These are phyloP conservation scores for Brassicogethes aeneus DNA, from an alignment of 2,888 invertebrate genomes.

Conservation along the genomic window DNA sequence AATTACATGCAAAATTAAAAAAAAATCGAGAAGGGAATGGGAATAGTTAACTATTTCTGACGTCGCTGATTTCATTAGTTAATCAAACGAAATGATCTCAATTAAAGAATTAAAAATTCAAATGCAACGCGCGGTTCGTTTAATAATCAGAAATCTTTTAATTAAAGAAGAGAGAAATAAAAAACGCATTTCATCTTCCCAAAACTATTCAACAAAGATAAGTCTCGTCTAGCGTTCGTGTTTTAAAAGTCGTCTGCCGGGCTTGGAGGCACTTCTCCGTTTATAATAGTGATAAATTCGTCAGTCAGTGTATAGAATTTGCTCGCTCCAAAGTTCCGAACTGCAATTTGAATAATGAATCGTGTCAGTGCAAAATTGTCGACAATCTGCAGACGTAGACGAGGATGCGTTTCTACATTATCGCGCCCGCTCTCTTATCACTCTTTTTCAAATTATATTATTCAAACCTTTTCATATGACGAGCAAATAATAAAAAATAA, in stretches of 20 bases:
- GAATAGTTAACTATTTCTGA: too few relatives aligned
- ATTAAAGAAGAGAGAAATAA: not conserved
- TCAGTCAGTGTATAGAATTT: not conserved
- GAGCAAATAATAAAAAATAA: too few relatives aligned
- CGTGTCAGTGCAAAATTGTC: not conserved
- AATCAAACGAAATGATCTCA: too few relatives aligned
- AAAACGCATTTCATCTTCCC: not conserved
- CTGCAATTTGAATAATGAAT: not conserved
- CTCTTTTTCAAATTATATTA: too few relatives aligned
- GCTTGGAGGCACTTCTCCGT: not conserved
- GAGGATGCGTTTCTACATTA: not conserved
- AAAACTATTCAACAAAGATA: not conserved
- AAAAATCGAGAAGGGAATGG: too few relatives aligned
- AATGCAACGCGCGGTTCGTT: not conserved
- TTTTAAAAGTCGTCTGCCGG: not conserved
- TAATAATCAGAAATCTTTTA: not conserved
- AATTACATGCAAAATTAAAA: too few relatives aligned
- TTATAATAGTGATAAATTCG: not conserved
- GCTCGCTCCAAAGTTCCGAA: not conserved
- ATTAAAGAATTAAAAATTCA: too few relatives aligned
- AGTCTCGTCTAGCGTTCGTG: not conserved
- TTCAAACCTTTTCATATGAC: too few relatives aligned
- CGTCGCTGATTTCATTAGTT: too few relatives aligned
- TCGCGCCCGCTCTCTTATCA: too few relatives aligned
- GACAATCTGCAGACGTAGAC: not conserved